These are phyloP conservation scores for Illadopsis cleaveri DNA, from an alignment of 2,113 vertebrate genomes.

Conservation along the genomic window DNA sequence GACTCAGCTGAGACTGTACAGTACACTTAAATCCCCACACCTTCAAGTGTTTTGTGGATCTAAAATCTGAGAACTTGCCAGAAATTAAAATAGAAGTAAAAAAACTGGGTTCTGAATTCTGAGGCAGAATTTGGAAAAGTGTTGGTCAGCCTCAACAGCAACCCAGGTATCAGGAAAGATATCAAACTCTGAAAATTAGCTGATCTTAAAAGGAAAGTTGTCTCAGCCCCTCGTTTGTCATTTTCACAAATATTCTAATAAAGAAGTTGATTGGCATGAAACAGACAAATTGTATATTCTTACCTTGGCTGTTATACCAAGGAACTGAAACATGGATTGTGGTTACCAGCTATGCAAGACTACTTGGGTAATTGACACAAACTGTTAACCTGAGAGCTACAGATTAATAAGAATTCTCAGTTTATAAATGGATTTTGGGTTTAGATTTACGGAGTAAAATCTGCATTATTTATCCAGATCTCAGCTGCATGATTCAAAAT, in stretches of 20 bases:
- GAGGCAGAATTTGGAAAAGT: background rate
- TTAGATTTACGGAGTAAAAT: slow-evolving; percentile 11
- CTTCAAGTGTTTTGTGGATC: background rate
- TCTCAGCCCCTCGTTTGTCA: background rate
- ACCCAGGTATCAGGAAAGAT: background rate
- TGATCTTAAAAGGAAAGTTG: background rate
- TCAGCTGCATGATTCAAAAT: slow-evolving; percentile 6
- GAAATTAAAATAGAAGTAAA: background rate
- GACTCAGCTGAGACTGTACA: background rate
- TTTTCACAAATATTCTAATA: background rate
- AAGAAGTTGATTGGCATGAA: background rate
- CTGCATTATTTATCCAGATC: slow-evolving; percentile 24
- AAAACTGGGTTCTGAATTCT: background rate
- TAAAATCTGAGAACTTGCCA: background rate
- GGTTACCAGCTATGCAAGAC: background rate
- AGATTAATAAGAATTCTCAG: background rate
- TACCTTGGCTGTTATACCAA: background rate
- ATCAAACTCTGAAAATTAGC: background rate
- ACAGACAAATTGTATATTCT: background rate
- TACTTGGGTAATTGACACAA: background rate
- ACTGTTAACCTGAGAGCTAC: background rate
- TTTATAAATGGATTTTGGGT: background rate
- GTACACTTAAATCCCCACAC: background rate
- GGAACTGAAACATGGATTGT: background rate
- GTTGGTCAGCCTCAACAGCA: background rate